These are phyloP conservation scores for Enteromius unitaeniatus DNA, from an alignment of 2,797 vertebrate species.

Conservation along the genomic window DNA sequence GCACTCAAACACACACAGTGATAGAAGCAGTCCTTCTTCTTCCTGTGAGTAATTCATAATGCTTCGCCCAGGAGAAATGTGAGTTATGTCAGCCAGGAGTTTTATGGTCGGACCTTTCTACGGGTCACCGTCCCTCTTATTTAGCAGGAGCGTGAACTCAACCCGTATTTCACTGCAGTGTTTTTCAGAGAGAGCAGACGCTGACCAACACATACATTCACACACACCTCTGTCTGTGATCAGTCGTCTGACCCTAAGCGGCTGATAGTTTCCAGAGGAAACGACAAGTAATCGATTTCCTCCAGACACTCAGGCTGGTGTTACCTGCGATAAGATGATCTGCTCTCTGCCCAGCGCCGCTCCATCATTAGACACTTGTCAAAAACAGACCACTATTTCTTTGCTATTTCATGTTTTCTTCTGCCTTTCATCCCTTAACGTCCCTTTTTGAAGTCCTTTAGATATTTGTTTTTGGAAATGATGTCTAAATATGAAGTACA, in stretches of 20 bases:
- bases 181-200: constrained; percentile 42
- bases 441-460: background rate
- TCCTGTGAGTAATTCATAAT: constrained; percentile 62
- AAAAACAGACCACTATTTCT: constrained; percentile 22
- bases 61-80: constrained; percentile 63
- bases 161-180: constrained; percentile 57
- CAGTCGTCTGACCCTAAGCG: constrained; percentile 50
- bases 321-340: constrained; percentile 51
- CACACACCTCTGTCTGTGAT: background rate
- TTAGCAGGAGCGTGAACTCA: constrained; percentile 41
- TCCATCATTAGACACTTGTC: constrained; percentile 19
- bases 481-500: background rate
- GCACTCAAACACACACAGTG: constrained; percentile 48
- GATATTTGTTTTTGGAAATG: background rate
- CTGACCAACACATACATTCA: background rate
- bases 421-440: background rate
- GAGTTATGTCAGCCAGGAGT: constrained; percentile 57
- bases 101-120: constrained; percentile 62
- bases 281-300: constrained; percentile 52
- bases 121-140: constrained; percentile 55
- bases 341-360: constrained; percentile 26
- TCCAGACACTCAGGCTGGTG: constrained; percentile 39
- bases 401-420: background rate
- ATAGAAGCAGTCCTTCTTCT: constrained; percentile 55
- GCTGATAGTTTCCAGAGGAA: constrained; percentile 47